Base-by-base conservation (phyloP, 2,797 vertebrate genomes). In the Alcedo atthis region DNA sequence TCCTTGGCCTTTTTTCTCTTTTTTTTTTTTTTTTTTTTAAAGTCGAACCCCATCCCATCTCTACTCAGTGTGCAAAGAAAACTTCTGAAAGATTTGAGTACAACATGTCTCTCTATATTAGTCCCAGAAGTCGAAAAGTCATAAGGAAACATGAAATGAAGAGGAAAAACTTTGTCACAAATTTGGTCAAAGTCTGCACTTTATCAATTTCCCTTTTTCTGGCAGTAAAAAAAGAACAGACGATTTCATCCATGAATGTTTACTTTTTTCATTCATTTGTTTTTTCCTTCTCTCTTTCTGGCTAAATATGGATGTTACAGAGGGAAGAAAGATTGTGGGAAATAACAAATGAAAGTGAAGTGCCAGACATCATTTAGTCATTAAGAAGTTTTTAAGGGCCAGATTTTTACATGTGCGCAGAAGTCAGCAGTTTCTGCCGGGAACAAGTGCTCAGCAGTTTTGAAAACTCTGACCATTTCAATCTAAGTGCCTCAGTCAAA, bases 201-300 rank as follows among this genome's bases (percentile, higher is more conserved):
- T 92, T 85, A 96, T 92, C 61, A 66, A 84, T 92, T 94, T 55
- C 73, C 30, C 87, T 92, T 94, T 94, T 92, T 69, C 69, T 89
- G 79, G 76, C 90, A 95, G 35, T 37, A 55, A 81, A 89, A 82
- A 40, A 40, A 40, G 61, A 90, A 49, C 13, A 37, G 55, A 35
- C 51, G 64, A 69, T 61, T 91, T 84, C 63, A 91, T 33, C 33
- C 79, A 33, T 43, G 20, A 90, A 75, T 49, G 59, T 85, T 86
- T 78, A 42, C 15, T 90, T 74, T 58, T 84, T 94, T 90, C 54
- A 75, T 85, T 90, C 17, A 53, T 62, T 68, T 74, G 22, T 0
- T 22, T 55, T 70, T 70, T 28, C 9, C 14, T 42, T 30, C 48
- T 51, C 77, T 67, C 51, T 77, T 87, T 84, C 55, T 86, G 70